Evolutionary conservation across 2,797 vertebrate species (phyloP), one percentile per base, ranked within the genome.

Genomic region (Poecilia wingei): DNA sequence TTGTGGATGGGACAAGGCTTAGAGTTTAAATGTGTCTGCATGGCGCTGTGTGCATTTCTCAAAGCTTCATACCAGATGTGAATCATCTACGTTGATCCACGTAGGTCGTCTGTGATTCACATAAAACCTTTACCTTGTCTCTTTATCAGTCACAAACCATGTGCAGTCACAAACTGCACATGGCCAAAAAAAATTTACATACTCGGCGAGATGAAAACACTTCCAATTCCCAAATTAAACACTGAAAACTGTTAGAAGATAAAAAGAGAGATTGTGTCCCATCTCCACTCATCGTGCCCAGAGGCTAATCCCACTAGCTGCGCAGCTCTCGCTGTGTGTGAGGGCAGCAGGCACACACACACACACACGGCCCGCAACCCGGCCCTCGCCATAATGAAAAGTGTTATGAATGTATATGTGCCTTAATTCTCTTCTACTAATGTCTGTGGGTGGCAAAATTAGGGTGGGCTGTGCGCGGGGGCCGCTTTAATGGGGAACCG

Each of bases 321-420:
- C 75, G 80, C 77, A 20, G 82, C 41, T 79, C 82, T 90, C 86
- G 46, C 86, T 73, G 92, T 91, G 92, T 93, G 92, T 93, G 93
- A 85, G 92, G 88, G 89, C 82, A 39, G 81, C 91, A 75, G 79
- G 84, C 46, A 77, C 49, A 45, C 43, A 45, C 43, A 10, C 43
- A 43, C 43, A 45, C 43, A 9, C 85, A 49, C 85, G 81, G 76
- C 87, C 84, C 91, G 87, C 87, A 77, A 69, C 88, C 89, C 91
- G 88, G 76, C 92, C 93, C 92, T 86, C 68, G 46, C 91, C 84
- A 90, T 91, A 93, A 95, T 94, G 94, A 95, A 95, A 94, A 94
- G 94, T 91, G 94, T 94, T 96, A 96, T 96, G 96, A 96, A 96
- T 96, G 95, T 96, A 96, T 96, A 96, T 96, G 92, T 90, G 94